A percentile compares a stretch with the other conserved stretches of the same genome.
These are phyloP conservation scores for Tetrax tetrax DNA, from an alignment of 2,113 vertebrate species.

Conservation along the genomic window DNA sequence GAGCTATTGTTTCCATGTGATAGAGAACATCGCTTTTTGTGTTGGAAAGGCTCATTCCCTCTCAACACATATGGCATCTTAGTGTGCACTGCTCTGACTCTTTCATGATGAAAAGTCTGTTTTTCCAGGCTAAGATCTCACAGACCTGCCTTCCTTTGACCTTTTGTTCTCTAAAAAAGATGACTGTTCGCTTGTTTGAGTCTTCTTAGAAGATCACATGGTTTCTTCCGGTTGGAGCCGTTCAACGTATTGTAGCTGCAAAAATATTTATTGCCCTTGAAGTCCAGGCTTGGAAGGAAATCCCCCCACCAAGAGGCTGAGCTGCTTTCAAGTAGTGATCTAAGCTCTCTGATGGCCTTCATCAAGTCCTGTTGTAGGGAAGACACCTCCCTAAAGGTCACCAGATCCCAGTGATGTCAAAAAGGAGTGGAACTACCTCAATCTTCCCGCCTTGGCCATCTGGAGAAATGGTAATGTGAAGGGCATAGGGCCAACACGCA, in stretches of 20 bases:
- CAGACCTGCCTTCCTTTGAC: background rate
- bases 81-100: background rate
- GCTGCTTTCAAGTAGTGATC: background rate
- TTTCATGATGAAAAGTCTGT: background rate
- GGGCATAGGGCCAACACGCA: background rate
- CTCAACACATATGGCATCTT: background rate
- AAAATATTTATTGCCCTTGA: background rate
- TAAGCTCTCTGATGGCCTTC: background rate
- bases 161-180: background rate
- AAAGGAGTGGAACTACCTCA: background rate
- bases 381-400: background rate
- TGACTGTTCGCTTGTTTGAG: background rate
- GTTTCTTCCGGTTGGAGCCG: background rate
- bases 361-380: background rate
- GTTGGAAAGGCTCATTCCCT: background rate
- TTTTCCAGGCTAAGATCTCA: background rate
- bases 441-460: background rate
- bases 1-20: background rate
- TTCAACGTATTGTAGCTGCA: background rate
- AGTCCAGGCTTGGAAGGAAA: background rate
- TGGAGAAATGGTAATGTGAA: background rate
- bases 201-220: background rate
- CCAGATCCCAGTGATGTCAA: background rate
- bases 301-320: background rate
- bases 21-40: background rate